Evolutionary conservation across 2,888 invertebrate species (phyloP).

Genomic region (Orthosia incerta): DNA sequence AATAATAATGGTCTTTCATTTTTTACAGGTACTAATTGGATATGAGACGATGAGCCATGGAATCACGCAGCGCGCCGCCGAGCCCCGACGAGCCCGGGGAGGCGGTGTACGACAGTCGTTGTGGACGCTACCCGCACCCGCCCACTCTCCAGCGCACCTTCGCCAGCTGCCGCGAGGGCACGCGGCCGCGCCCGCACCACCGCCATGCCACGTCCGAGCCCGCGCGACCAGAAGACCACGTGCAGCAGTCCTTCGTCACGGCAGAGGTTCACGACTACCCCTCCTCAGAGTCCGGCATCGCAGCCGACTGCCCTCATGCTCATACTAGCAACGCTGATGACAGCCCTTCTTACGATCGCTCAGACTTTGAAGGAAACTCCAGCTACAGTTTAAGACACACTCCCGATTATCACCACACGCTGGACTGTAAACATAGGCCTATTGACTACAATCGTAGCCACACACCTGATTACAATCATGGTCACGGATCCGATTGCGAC

Average conservation of each 20-base stretch:
- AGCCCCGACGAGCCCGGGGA: conserved; percentile 91
- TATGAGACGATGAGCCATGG: conserved; percentile 90
- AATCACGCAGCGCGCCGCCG: conserved; percentile 91
- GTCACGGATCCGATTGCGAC: conserved; percentile 84
- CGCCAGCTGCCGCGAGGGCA: conserved; percentile 86
- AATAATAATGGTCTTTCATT: conserved; percentile 65
- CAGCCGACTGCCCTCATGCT: conserved; percentile 88
- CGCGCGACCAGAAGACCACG: conserved; percentile 87
- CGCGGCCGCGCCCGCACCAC: conserved; percentile 84
- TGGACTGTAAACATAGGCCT: conserved; percentile 85
- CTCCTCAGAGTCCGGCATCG: conserved; percentile 90
- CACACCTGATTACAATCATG: conserved; percentile 87
- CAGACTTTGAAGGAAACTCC: conserved; percentile 87
- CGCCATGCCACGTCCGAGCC: conserved; percentile 88
- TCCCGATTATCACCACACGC: conserved; percentile 84
- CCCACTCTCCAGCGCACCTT: conserved; percentile 89
- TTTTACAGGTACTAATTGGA: conserved; percentile 83
- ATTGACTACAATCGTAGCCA: conserved; percentile 85
- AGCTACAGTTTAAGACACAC: conserved; percentile 85
- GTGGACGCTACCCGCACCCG: conserved; percentile 92
- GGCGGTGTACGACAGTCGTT: conserved; percentile 94
- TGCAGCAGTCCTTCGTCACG: conserved; percentile 78
- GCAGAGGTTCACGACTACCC: conserved; percentile 90
- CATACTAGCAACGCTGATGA: conserved; percentile 88
- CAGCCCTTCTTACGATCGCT: conserved; percentile 87